phyloP scores from a whole-genome alignment of 2,113 vertebrate species.

The Laticauda laticaudata region DNA sequence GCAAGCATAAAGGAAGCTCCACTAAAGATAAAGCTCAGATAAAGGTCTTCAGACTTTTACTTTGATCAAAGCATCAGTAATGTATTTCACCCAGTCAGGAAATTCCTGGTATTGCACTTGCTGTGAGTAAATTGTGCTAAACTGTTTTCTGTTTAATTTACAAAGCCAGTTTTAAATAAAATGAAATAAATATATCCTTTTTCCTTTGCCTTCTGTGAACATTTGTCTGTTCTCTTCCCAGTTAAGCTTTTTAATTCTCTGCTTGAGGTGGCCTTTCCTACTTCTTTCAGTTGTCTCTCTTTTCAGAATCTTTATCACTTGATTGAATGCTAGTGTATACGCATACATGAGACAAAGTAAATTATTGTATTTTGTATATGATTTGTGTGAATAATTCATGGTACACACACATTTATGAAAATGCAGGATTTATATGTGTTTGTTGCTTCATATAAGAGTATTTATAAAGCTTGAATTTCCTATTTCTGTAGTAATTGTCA shows the following conservation, averaged over 20 bases:
- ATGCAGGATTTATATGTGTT: background rate
- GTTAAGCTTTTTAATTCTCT: background rate
- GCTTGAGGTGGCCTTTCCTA: background rate
- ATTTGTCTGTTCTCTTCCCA: background rate
- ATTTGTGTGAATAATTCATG: background rate
- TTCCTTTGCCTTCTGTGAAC: background rate
- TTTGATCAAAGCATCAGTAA: conserved; percentile 24
- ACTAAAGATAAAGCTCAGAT: background rate
- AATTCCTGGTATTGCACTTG: conserved; percentile 17
- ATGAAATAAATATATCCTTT: background rate
- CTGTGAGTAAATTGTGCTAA: conserved; percentile 19
- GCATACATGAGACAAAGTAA: background rate
- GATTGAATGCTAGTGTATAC: background rate
- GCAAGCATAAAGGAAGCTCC: background rate
- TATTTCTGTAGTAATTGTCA: accelerated
- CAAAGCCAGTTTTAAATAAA: background rate
- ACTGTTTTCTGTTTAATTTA: conserved; percentile 12
- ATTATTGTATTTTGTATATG: background rate
- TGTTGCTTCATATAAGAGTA: background rate
- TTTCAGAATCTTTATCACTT: background rate
- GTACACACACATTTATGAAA: background rate
- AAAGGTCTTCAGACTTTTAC: conserved; percentile 12
- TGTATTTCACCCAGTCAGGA: conserved; percentile 23
- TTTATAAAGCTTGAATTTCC: background rate
- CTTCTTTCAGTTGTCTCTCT: background rate